Base-by-base conservation (phyloP, 2,888 invertebrate genomes). In the Theodoxus fluviatilis region DNA sequence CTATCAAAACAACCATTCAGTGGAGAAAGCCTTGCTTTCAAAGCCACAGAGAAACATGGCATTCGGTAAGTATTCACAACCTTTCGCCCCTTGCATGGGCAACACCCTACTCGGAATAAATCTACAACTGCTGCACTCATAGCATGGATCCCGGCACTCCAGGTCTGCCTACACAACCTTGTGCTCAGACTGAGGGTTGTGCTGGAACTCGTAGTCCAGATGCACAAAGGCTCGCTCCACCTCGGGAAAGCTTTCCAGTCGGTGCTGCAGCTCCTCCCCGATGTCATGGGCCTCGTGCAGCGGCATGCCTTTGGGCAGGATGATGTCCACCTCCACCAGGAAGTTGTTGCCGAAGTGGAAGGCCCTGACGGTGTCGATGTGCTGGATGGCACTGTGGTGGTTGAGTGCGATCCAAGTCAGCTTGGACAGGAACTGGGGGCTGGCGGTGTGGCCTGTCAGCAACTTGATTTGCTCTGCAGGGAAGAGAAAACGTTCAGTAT, bases 201-300 rank as follows among this genome's bases (percentile, higher is more conserved):
- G 89, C 4, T 85, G 84, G 61, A 82, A 84, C 73, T 89, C 88
- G 74, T 89, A 89, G 75, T 89, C 89, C 3, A 88, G 78, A 76
- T 89, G 89, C 0, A 89, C 89, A 76, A 89, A 89, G 0, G 89
- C 88, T 40, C 89, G 77, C 74, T 89, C 89, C 15, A 89, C 88
- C 69, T 87, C 85, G 25, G 86, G 83, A 66, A 89, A 73, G 35
- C 83, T 79, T 76, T 89, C 89, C 52, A 89, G 80, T 74, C 87
- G 87, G 68, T 84, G 84, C 78, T 89, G 89, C 38, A 89, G 81
- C 9, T 83, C 76, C 78, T 89, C 89, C 2, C 86, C 86, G 57
- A 89, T 88, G 77, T 89, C 88, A 71, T 89, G 89, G 0, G 88
- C 85, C 64, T 85, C 83, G 28, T 80, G 80, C 49, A 89, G 76